Evolutionary conservation across 2,888 invertebrate species (phyloP).

Genomic region (Hemicrepidius hirtus): DNA sequence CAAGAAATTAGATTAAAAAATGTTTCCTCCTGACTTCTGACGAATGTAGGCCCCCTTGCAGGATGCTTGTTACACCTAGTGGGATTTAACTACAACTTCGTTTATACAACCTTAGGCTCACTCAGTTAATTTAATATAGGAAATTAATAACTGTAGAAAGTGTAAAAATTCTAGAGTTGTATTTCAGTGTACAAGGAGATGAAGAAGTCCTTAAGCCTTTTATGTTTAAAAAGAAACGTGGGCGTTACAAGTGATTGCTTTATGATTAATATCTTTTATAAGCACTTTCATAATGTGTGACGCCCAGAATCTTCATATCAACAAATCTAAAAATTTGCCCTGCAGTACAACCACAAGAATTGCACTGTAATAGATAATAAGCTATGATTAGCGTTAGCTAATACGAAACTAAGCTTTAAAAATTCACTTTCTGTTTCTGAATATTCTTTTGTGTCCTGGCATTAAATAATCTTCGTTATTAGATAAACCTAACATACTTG

Average conservation of each 20-base stretch:
- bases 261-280: slow-evolving; percentile 9
- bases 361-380: slow-evolving; percentile 11
- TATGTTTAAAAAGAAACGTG: background rate
- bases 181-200: background rate
- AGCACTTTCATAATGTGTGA: slow-evolving; percentile 12
- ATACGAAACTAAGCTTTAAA: background rate
- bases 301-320: slow-evolving; percentile 10
- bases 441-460: background rate
- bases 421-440: background rate
- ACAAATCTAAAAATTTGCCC: slow-evolving; percentile 1
- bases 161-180: slow-evolving; percentile 6
- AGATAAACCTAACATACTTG: no score
- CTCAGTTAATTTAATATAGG: slow-evolving; percentile 8
- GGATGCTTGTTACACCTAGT: slow-evolving; percentile 21
- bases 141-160: slow-evolving; percentile 9
- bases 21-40: slow-evolving; percentile 42
- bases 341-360: background rate
- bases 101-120: background rate
- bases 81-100: slow-evolving; percentile 15
- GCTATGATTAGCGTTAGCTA: slow-evolving; percentile 6
- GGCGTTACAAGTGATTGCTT: slow-evolving; percentile 12
- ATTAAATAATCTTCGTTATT: no score
- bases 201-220: slow-evolving; percentile 2
- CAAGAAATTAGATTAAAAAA: slow-evolving; percentile 43
- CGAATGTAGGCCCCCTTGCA: slow-evolving; percentile 24